A percentile compares a stretch with the other conserved stretches of the same genome.
These are phyloP conservation scores for Glossophaga mutica DNA, from an alignment of 2,797 vertebrate species.

Conservation along the genomic window DNA sequence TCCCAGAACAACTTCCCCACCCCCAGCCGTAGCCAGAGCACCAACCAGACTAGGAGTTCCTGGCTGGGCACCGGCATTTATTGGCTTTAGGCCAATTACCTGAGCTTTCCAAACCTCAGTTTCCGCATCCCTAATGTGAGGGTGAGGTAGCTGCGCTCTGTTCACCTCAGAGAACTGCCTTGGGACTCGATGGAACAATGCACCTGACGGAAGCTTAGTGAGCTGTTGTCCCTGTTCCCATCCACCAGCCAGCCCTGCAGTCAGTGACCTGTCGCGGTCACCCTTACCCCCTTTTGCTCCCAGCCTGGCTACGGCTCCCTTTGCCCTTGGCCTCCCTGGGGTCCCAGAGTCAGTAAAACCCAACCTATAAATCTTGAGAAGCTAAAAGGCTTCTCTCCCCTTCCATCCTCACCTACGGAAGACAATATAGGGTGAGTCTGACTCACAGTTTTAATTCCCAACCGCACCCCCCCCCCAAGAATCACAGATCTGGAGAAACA, in stretches of 20 bases:
- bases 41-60: neutral
- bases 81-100: constrained; percentile 23
- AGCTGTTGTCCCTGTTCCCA: neutral
- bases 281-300: neutral
- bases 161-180: neutral
- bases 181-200: neutral
- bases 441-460: constrained; percentile 37
- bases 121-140: neutral
- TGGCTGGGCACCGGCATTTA: neutral
- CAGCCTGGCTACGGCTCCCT: neutral
- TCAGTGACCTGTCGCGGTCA: neutral
- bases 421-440: constrained; percentile 45
- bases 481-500: constrained; percentile 56
- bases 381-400: neutral
- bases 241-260: neutral
- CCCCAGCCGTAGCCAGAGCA: neutral
- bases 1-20: neutral
- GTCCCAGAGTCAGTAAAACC: neutral
- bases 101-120: neutral
- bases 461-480: neutral
- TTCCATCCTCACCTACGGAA: constrained; percentile 40
- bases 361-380: neutral
- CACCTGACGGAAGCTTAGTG: neutral
- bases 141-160: neutral
- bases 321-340: neutral